A percentile compares a stretch with the other conserved stretches of the same genome.
These are phyloP conservation scores for Nibea albiflora DNA, from an alignment of 2,113 vertebrate genomes.

Conservation along the genomic window DNA sequence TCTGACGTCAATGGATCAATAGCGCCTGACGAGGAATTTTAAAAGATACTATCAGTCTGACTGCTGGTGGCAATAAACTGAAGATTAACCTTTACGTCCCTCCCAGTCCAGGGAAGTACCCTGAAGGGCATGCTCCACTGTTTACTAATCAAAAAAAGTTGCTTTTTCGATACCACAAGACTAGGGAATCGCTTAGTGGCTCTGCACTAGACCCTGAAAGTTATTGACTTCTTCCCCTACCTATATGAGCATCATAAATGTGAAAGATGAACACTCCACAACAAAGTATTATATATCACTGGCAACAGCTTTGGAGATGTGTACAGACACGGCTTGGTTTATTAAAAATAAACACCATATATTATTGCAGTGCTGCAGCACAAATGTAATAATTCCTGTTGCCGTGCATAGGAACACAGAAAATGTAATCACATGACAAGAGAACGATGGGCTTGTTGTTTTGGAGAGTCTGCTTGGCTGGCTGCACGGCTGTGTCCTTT, in stretches of 20 bases:
- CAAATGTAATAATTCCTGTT: conserved; percentile 77
- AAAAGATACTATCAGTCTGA: conserved; percentile 84
- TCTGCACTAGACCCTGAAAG: conserved; percentile 73
- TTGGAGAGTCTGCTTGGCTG: conserved; percentile 63
- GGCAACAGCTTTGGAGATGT: conserved; percentile 53
- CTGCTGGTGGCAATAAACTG: conserved; percentile 85
- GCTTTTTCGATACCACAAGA: conserved; percentile 74
- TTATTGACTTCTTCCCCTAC: conserved; percentile 80
- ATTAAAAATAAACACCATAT: conserved; percentile 80
- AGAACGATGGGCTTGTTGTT: conserved; percentile 72
- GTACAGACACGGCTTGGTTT: conserved; percentile 72
- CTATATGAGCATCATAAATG: conserved; percentile 81
- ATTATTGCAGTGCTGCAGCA: conserved; percentile 67
- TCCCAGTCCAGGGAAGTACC: conserved; percentile 77
- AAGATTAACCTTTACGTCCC: conserved; percentile 85
- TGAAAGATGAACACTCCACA: conserved; percentile 79
- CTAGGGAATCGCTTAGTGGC: conserved; percentile 71
- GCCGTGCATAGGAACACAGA: conserved; percentile 66
- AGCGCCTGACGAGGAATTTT: conserved; percentile 79
- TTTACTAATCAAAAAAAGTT: conserved; percentile 85
- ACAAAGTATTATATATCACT: conserved; percentile 69
- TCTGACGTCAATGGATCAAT: conserved; percentile 82
- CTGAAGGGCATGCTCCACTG: conserved; percentile 81
- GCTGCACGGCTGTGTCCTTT: conserved; percentile 74
- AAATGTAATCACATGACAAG: conserved; percentile 72